Conservation (phyloP, 2,113 vertebrate species). For the Passer domesticus region DNA sequence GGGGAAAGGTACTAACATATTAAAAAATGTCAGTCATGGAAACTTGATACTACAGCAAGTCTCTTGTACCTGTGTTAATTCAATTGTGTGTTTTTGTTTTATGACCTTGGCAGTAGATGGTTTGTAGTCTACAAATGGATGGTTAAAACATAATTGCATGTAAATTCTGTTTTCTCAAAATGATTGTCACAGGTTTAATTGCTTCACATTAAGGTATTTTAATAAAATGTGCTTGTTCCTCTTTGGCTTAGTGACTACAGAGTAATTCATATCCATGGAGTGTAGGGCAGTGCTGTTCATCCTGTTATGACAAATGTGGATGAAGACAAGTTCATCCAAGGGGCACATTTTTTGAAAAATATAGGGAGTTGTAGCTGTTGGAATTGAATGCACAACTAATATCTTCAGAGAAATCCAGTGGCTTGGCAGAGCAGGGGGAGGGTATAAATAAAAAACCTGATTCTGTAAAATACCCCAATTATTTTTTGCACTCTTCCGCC, state of each 20-base stretch:
- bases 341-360: not conserved
- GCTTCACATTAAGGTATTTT: not conserved
- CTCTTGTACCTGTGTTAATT: not conserved
- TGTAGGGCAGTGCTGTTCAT: not conserved
- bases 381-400: not conserved
- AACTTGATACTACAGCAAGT: not conserved
- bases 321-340: not conserved
- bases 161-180: not conserved
- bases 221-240: not conserved
- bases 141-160: not conserved
- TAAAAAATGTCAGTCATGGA: not conserved
- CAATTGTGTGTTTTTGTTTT: not conserved
- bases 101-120: not conserved
- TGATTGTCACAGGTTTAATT: not conserved
- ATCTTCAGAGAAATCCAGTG: not conserved
- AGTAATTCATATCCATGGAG: not conserved
- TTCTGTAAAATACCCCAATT: not conserved
- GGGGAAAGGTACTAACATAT: not conserved
- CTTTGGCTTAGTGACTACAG: not conserved
- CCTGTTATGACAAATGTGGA: fast-evolving
- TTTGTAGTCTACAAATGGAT: not conserved
- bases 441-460: not conserved
- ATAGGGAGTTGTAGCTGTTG: not conserved
- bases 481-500: not conserved
- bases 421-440: not conserved